Evolutionary conservation across 1,140 invertebrate genomes (phyloP), one percentile per base, ranked within the genome.

Genomic region (Rhizoglyphus robini): DNA sequence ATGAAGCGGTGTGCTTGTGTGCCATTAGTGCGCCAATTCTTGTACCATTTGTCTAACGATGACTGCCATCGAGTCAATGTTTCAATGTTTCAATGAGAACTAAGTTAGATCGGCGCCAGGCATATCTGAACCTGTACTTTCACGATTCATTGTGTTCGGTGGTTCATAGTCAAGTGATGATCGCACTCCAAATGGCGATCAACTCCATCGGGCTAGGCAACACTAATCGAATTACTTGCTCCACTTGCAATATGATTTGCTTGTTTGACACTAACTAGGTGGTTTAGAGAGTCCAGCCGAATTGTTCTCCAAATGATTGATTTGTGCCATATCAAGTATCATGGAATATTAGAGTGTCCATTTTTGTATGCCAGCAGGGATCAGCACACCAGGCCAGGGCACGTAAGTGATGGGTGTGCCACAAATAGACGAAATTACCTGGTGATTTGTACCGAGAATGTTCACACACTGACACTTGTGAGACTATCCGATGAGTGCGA

Each of bases 241-340:
- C 51, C 51, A 54, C 51, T 54, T 54, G 51, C 51, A 54, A 54
- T 54, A 54, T 54, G 51, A 54, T 54, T 54, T 54, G 8, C 51
- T 54, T 54, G 51, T 11, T 54, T 54, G 23, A 54, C 51, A 54
- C 51, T n/a, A n/a, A n/a, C n/a, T 23, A 54, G 51, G 51, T 23
- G 51, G 23, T 8, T 54, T 23, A 5, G 51, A 8, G 41, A 46
- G 41, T 8, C 36, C 36, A 41, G 8, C 36, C 18, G 36, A n/a
- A n/a, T 41, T 18, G 18, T 11, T 41, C 36, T 25, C 51, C 51
- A 54, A 54, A 8, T 8, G 51, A 54, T 54, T 54, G 51, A 54
- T 54, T 54, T 25, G 51, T 54, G 51, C 23, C 51, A 8, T 11
- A 54, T 54, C 51, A 32, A 23, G 31, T 54, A 15, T 54, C 8